Evolutionary conservation across 2,797 vertebrate species (phyloP), one percentile per base, ranked within the genome.

Genomic region (Orientallactaga sibirica): DNA sequence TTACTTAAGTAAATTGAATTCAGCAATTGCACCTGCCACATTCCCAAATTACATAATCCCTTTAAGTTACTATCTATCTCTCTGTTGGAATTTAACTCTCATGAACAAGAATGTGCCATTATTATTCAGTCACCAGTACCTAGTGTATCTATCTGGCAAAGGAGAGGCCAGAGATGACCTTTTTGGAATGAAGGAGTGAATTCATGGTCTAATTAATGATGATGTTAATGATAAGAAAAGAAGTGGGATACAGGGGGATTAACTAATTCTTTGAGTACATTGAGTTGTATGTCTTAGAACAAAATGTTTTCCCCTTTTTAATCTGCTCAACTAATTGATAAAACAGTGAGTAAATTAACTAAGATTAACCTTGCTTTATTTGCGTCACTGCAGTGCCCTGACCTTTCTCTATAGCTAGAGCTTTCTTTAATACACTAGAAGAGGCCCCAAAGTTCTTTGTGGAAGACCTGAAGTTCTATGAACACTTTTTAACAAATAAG

Each of bases 391-490:
- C 61, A 66, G 27, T 62, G 3, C 19, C 33, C 18, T 83, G 48
- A 55, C 1, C 19, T 67, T 86, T 81, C 1, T 82, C n/a, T 55
- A 1, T 16, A 79, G 9, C 67, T 81, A 64, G 48, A 71, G 37
- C 10, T 91, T 19, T 78, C 61, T 43, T 78, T 70, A 86, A 88
- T 18, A 4, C 16, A 6, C 22, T 77, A n/a, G 67, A 7, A 73
- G 14, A 75, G 12, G 18, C 4, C 12, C 29, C 19, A 9, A 22
- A 61, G 1, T 79, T 85, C 20, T 94, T 78, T 86, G 33, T 64
- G 86, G 61, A 91, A 91, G 24, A 10, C 29, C 61, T 48, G 15
- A 74, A 92, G 68, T 79, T 33, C 61, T 93, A 7, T 78, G 41
- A 55, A 14, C 76, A 93, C 76, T 5, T 62, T 37, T 66, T 33